A percentile compares a stretch with the other conserved stretches of the same genome.
Evolutionary conservation across 2,113 vertebrate genomes (phyloP).

Genomic region (Picathartes gymnocephalus): DNA sequence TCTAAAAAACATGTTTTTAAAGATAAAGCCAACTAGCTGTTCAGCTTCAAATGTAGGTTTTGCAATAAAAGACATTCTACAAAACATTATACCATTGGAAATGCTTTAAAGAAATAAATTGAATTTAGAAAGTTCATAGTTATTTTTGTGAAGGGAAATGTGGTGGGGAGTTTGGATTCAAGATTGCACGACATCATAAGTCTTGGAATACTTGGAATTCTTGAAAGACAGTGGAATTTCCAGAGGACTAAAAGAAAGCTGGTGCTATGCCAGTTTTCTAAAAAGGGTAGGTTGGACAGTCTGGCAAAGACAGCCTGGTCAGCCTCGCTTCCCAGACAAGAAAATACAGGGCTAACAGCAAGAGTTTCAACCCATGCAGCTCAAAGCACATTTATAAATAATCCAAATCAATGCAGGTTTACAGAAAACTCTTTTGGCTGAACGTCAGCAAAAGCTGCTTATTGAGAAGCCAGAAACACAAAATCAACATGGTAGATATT

Average conservation of each 20-base stretch:
- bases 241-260: conserved; percentile 46
- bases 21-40: conserved; percentile 46
- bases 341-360: background rate
- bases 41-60: conserved; percentile 41
- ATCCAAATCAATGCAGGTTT: background rate
- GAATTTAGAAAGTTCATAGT: conserved; percentile 61
- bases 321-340: background rate
- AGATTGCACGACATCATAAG: conserved; percentile 52
- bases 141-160: conserved; percentile 67
- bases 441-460: background rate
- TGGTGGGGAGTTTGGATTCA: conserved; percentile 51
- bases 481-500: background rate
- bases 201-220: conserved; percentile 61
- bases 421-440: background rate
- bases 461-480: background rate
- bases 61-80: conserved; percentile 59
- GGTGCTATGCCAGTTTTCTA: conserved; percentile 29
- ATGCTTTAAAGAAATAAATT: conserved; percentile 65
- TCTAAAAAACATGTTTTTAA: conserved; percentile 47
- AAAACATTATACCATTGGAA: conserved; percentile 56
- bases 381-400: background rate
- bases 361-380: background rate
- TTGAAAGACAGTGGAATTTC: conserved; percentile 53
- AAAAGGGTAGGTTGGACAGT: conserved; percentile 1
- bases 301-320: conserved; percentile 1